phyloP scores from a whole-genome alignment of 2,113 vertebrate genomes.

The Halichoerus grypus region DNA sequence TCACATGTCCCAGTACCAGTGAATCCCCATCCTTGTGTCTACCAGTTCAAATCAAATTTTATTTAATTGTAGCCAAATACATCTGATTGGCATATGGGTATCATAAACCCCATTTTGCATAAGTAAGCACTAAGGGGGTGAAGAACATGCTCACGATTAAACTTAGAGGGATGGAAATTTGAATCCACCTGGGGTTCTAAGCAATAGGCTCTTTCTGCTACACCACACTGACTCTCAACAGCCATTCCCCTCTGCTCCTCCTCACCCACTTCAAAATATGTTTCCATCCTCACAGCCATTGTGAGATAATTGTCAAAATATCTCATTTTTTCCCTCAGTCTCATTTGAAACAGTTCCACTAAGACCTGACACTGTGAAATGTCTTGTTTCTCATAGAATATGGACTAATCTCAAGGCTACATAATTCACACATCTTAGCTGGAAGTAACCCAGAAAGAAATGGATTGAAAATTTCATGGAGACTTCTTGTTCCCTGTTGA shows the following conservation, averaged over 20 bases:
- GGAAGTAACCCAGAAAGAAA: conserved; percentile 17
- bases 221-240: neutral
- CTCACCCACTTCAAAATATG: neutral
- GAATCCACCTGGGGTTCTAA: neutral
- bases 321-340: neutral
- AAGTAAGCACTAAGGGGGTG: neutral
- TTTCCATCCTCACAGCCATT: neutral
- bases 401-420: neutral
- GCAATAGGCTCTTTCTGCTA: neutral
- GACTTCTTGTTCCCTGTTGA: conserved; percentile 50
- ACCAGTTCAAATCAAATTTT: neutral
- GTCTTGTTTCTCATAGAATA: conserved; percentile 48
- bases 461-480: conserved; percentile 58
- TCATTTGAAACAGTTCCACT: neutral
- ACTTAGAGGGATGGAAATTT: neutral
- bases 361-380: neutral
- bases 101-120: neutral
- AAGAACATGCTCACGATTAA: neutral
- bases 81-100: neutral
- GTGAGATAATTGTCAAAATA: neutral
- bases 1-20: neutral
- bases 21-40: neutral
- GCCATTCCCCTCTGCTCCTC: neutral
- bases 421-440: neutral
- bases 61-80: neutral